phyloP scores from a whole-genome alignment of 2,888 invertebrate species.

The Parochlus steinenii region DNA sequence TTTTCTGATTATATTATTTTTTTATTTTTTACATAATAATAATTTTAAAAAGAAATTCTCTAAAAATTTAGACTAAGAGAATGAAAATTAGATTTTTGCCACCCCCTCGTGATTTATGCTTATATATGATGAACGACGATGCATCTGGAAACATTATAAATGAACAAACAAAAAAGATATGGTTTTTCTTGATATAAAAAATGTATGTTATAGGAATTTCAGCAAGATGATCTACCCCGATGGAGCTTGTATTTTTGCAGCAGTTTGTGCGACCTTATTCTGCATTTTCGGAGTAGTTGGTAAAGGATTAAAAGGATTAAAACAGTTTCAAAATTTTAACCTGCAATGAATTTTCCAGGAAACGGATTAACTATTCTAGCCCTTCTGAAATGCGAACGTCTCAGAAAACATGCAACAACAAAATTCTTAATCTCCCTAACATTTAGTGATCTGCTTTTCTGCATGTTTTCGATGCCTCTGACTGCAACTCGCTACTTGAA shows the following conservation, averaged over 20 bases:
- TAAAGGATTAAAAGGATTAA: slow-evolving; percentile 28
- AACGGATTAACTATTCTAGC: slow-evolving; percentile 71
- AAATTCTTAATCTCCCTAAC: slow-evolving; percentile 76
- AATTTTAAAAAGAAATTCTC: no score
- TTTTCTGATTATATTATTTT: no score
- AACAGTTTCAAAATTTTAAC: not conserved
- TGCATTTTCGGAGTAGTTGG: slow-evolving; percentile 63
- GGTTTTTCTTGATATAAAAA: no score
- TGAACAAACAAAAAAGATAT: no score
- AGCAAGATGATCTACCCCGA: slow-evolving; percentile 7
- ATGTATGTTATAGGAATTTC: no score
- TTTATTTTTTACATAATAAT: no score
- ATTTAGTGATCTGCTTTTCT: slow-evolving; percentile 72
- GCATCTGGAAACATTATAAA: no score
- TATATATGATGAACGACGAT: no score
- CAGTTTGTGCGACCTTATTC: slow-evolving; percentile 62
- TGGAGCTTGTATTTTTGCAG: slow-evolving; percentile 35
- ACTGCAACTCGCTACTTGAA: slow-evolving; percentile 69
- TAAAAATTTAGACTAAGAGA: no score
- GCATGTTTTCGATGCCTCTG: slow-evolving; percentile 65
- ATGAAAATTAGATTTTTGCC: no score
- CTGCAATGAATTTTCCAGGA: slow-evolving; percentile 39
- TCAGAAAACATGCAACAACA: slow-evolving; percentile 69
- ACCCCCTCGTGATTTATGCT: no score
- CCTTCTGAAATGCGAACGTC: slow-evolving; percentile 56